A percentile compares a stretch with the other conserved stretches of the same genome.
These are phyloP conservation scores for Athetis lepigone DNA, from an alignment of 2,888 invertebrate species.

Conservation along the genomic window DNA sequence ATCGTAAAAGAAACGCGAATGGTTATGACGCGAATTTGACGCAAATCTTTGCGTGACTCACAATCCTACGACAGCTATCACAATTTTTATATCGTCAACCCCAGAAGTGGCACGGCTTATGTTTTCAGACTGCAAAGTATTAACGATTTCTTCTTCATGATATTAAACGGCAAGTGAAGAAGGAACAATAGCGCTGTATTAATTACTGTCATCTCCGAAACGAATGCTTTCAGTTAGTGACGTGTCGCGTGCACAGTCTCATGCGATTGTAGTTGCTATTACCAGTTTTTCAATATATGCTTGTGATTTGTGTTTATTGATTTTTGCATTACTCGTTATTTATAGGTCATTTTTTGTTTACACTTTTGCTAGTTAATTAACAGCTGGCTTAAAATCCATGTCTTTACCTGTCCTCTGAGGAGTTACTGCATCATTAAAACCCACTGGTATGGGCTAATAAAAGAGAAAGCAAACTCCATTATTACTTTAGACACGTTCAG, in stretches of 20 bases:
- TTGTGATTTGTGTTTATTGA: constrained; percentile 21
- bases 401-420: too few relatives aligned
- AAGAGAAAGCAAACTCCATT: neutral
- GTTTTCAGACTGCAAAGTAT: constrained; percentile 10
- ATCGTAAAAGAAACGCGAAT: neutral
- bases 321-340: constrained; percentile 13
- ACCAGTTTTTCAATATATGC: constrained; percentile 39
- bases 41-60: constrained; percentile 25
- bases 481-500: neutral
- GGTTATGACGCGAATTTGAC: constrained; percentile 8
- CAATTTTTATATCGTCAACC: constrained; percentile 27
- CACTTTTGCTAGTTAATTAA: neutral
- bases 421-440: neutral
- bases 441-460: neutral
- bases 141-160: constrained; percentile 43
- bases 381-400: neutral
- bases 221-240: constrained; percentile 41
- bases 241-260: constrained; percentile 51
- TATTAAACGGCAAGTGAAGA: constrained; percentile 51
- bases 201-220: constrained; percentile 49
- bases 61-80: constrained; percentile 18
- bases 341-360: constrained; percentile 9
- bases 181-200: constrained; percentile 55
- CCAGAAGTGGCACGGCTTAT: constrained; percentile 8
- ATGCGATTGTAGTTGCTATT: constrained; percentile 39